phyloP scores from a whole-genome alignment of 2,113 vertebrate genomes.

The Balaenoptera acutorostrata region DNA sequence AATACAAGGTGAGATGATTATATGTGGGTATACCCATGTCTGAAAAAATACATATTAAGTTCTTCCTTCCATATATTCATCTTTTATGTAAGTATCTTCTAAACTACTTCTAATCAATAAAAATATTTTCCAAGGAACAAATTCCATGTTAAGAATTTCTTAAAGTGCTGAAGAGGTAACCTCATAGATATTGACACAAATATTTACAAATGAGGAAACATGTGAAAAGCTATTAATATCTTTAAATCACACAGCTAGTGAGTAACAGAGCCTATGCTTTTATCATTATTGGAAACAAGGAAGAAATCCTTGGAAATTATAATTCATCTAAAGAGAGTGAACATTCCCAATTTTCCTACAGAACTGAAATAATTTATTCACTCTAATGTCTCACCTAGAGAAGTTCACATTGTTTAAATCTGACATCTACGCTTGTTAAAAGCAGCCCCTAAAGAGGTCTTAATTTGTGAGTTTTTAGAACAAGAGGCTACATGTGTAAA shows the following conservation, averaged over 20 bases:
- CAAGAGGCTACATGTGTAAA: slow-evolving; percentile 19
- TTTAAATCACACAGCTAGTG: not conserved
- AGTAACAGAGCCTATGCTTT: not conserved
- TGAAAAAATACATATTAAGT: not conserved
- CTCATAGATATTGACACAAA: not conserved
- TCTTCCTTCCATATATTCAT: not conserved
- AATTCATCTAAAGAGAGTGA: not conserved
- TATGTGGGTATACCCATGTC: not conserved
- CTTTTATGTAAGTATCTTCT: not conserved
- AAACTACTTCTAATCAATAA: not conserved
- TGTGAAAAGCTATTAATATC: not conserved
- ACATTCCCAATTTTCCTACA: not conserved
- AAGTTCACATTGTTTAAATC: not conserved
- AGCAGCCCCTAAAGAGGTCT: not conserved
- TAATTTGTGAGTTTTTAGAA: slow-evolving; percentile 19
- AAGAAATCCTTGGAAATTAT: not conserved
- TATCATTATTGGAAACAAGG: not conserved
- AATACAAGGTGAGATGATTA: not conserved
- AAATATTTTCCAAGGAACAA: not conserved
- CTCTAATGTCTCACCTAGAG: not conserved
- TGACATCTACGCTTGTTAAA: not conserved
- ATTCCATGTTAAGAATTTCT: not conserved
- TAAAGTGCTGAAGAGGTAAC: not conserved
- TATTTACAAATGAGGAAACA: not conserved
- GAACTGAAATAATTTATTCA: not conserved